Evolutionary conservation across 2,888 invertebrate species (phyloP).

Genomic region (Parelbella ahira): DNA sequence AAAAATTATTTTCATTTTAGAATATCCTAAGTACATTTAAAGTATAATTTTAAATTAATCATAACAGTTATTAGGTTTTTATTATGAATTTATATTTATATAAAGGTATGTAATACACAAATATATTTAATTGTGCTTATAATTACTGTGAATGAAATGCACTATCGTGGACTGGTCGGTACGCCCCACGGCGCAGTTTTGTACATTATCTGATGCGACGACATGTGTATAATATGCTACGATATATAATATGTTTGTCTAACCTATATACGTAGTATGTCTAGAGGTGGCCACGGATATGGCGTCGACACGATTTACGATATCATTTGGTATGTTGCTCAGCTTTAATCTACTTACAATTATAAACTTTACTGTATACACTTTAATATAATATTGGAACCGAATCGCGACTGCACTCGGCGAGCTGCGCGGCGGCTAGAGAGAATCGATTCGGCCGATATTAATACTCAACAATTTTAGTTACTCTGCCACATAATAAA

Average conservation of each 20-base stretch:
- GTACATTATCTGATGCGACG: constrained; percentile 43
- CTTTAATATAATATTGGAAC: constrained; percentile 56
- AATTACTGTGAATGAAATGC: constrained; percentile 73
- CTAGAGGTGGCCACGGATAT: constrained; percentile 72
- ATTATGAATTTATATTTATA: constrained; percentile 65
- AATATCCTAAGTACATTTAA: constrained; percentile 73
- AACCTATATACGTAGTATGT: constrained; percentile 40
- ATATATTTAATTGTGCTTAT: constrained; percentile 66
- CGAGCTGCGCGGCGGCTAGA: constrained; percentile 39
- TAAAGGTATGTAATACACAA: constrained; percentile 57
- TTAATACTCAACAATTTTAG: constrained; percentile 75
- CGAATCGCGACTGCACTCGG: constrained; percentile 49
- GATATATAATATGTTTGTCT: constrained; percentile 41
- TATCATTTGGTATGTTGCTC: constrained; percentile 58
- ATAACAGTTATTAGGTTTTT: constrained; percentile 75
- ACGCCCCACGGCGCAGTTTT: constrained; percentile 42
- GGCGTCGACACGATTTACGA: constrained; percentile 58
- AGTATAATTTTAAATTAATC: constrained; percentile 69
- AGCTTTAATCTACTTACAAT: constrained; percentile 61
- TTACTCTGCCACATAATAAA: constrained; percentile 76
- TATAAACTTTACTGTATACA: constrained; percentile 61
- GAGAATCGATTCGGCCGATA: constrained; percentile 62
- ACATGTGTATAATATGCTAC: constrained; percentile 54
- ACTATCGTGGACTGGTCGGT: constrained; percentile 68
- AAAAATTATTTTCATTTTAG: constrained; percentile 73